Evolutionary conservation across 2,113 vertebrate species (phyloP).

Genomic region (Hippocampus abdominalis): DNA sequence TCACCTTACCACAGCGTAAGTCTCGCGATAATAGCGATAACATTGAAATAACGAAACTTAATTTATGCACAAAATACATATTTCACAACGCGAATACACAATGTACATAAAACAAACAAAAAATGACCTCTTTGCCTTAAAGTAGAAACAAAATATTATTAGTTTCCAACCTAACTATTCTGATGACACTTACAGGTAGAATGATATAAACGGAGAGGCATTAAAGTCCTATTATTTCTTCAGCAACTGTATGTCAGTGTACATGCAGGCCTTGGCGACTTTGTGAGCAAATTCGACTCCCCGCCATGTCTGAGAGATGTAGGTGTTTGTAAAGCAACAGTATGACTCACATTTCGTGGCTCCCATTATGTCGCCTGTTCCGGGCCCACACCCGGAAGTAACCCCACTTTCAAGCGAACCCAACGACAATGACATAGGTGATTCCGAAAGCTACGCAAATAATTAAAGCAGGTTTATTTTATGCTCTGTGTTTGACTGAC

Average conservation of each 20-base stretch:
- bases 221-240: background rate
- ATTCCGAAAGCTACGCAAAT: conserved; percentile 32
- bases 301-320: conserved; percentile 45
- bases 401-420: conserved; percentile 30
- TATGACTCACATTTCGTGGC: conserved; percentile 56
- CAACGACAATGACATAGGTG: conserved; percentile 44
- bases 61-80: too few relatives aligned
- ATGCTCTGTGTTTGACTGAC: background rate
- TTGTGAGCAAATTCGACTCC: conserved; percentile 46
- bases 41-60: too few relatives aligned
- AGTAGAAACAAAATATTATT: too few relatives aligned
- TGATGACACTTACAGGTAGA: too few relatives aligned
- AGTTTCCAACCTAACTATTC: too few relatives aligned
- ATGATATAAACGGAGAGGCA: background rate
- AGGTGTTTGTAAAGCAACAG: conserved; percentile 53
- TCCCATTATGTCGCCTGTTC: conserved; percentile 53
- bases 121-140: too few relatives aligned
- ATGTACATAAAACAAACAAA: too few relatives aligned
- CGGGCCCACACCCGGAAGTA: conserved; percentile 39
- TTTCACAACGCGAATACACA: too few relatives aligned
- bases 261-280: conserved; percentile 17
- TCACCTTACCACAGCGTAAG: too few relatives aligned
- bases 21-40: too few relatives aligned
- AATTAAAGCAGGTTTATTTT: conserved; percentile 6
- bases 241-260: background rate